Evolutionary conservation across 2,113 vertebrate species (phyloP).

Genomic region (Mesocricetus auratus): DNA sequence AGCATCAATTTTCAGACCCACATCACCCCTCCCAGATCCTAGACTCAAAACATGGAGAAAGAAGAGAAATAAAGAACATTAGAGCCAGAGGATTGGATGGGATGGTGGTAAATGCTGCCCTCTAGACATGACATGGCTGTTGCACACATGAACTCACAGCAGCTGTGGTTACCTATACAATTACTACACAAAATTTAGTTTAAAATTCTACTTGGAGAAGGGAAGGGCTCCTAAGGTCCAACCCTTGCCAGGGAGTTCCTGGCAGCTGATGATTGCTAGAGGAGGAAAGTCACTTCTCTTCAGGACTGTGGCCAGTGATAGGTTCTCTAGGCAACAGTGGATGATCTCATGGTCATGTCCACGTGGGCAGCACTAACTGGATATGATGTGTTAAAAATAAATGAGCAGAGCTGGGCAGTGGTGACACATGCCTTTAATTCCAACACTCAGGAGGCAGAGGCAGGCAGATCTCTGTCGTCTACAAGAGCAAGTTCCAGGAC

Average conservation of each 20-base stretch:
- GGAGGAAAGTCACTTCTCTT: neutral
- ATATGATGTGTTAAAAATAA: neutral
- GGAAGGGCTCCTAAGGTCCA: neutral
- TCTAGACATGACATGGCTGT: neutral
- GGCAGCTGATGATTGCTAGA: neutral
- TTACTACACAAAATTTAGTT: neutral
- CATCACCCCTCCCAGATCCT: too few species aligned
- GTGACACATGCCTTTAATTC: too few species aligned
- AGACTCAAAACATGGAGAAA: neutral
- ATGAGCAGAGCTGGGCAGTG: too few species aligned
- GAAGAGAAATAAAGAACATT: neutral
- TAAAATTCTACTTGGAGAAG: neutral
- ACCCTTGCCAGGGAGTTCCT: neutral
- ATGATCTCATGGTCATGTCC: neutral
- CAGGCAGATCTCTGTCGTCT: too few species aligned
- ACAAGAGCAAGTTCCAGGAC: too few species aligned
- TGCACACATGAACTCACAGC: neutral
- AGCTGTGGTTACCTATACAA: neutral
- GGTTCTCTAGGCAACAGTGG: neutral
- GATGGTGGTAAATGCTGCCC: neutral
- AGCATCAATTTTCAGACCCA: neutral
- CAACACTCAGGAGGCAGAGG: too few species aligned
- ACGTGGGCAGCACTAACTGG: neutral
- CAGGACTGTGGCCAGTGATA: neutral
- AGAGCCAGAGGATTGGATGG: neutral